Base-by-base conservation (phyloP, 2,113 vertebrate species). In the Aphyosemion australe region DNA sequence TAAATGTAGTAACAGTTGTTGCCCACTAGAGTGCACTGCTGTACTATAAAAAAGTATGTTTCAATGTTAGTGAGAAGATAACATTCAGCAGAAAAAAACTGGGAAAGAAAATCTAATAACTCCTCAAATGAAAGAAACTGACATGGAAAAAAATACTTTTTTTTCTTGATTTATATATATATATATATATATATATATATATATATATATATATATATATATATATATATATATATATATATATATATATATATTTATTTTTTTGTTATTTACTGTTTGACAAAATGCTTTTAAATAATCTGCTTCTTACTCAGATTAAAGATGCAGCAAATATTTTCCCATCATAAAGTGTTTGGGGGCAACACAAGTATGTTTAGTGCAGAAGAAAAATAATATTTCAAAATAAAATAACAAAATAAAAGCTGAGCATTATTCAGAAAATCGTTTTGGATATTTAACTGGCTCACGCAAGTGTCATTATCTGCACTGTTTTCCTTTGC, bases 21-120 rank as follows among this genome's bases (percentile, higher is more conserved):
- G 58, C n/a, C 18, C 88, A 74, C 72, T 76, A 85, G 86, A 79
- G 74, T 4, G 65, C 37, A 54, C 75, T 76, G 58, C 14, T 10
- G 16, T 32, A 42, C 54, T 43, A 71, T 46, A 8, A 18, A 73
- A 53, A 7, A 34, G 6, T 10, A 8, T 11, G 5, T 26, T 26
- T 26, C 26, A 26, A 26, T 4, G 26, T 26, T 9, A 18, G 20
- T 20, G 7, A 26, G 26, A 26, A 26, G 5, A 26, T 26, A 26
- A 26, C 26, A 26, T 26, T 26, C 26, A 26, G 1, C 13, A 21
- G 13, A 15, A 52, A 20, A 16, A 63, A 26, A 26, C 26, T 26
- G 26, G 26, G 26, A 26, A 26, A 41, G 13, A 39, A 42, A 21
- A 9, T 21, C 18, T 12, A 26, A 7, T 10, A 6, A 26, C 16